phyloP scores from a whole-genome alignment of 1,140 invertebrate species.

The Nephotettix cincticeps region DNA sequence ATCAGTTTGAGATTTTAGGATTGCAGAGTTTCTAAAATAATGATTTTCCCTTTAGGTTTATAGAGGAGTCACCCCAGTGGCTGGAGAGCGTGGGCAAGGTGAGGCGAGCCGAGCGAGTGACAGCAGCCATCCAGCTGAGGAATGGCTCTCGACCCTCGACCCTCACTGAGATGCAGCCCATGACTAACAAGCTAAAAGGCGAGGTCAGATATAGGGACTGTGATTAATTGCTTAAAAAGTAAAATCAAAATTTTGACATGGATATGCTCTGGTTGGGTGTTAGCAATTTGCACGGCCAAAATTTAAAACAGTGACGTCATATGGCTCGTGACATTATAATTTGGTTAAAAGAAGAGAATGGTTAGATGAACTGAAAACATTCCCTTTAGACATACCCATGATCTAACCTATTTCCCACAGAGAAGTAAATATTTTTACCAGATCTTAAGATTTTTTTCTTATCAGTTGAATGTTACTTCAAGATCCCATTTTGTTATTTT shows the following conservation, averaged over 20 bases:
- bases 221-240: not conserved
- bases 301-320: too few species aligned
- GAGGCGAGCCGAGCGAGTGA: slow-evolving; percentile 28
- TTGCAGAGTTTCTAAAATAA: too few species aligned
- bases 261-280: not conserved
- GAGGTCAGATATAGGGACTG: not conserved
- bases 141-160: not conserved
- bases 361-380: too few species aligned
- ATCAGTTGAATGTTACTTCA: too few species aligned
- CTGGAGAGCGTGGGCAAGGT: slow-evolving; percentile 44
- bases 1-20: too few species aligned
- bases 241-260: not conserved
- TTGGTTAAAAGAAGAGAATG: not conserved
- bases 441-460: not conserved
- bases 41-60: too few species aligned
- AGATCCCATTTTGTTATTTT: too few species aligned
- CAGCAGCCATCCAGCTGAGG: not conserved
- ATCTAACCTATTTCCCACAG: too few species aligned
- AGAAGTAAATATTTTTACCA: not conserved
- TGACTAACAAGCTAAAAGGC: not conserved
- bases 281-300: too few species aligned
- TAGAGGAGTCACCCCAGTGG: slow-evolving; percentile 48
- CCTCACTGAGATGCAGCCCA: not conserved
- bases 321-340: not conserved
- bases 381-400: too few species aligned